A percentile compares a stretch with the other conserved stretches of the same genome.
Evolutionary conservation across 1,140 invertebrate species (phyloP).

Genomic region (Bombus breviceps): DNA sequence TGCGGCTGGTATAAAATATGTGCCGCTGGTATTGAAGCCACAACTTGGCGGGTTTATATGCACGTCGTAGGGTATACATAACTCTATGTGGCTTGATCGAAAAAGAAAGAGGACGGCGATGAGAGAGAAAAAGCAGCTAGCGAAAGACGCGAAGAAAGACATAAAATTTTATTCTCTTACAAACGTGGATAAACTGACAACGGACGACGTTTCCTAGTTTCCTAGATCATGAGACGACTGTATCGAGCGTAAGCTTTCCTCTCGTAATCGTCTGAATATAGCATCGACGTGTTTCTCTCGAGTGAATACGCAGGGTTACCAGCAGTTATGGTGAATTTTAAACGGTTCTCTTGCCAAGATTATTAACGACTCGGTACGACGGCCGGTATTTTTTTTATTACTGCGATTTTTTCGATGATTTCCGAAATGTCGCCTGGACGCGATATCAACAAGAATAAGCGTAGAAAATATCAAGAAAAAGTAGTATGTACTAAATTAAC

Average conservation of each 20-base stretch:
- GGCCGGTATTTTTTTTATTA: not conserved
- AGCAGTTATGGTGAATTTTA: not conserved
- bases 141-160: slow-evolving; percentile 2
- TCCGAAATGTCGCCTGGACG: not conserved
- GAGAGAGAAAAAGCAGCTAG: not conserved
- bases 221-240: not conserved
- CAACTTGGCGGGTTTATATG: slow-evolving; percentile 51
- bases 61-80: slow-evolving; percentile 7
- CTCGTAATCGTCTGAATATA: not conserved
- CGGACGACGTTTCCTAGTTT: not conserved
- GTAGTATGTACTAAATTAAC: not conserved
- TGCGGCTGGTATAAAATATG: slow-evolving; percentile 61
- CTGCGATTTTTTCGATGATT: not conserved
- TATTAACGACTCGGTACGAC: not conserved
- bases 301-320: not conserved
- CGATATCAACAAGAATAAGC: not conserved
- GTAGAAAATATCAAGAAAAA: not conserved
- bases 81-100: slow-evolving; percentile 42
- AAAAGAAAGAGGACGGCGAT: not conserved
- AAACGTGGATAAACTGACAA: slow-evolving; percentile 31
- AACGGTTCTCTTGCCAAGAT: fast-evolving
- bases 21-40: slow-evolving; percentile 58
- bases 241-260: not conserved
- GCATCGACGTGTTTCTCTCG: not conserved
- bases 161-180: slow-evolving; percentile 59